Evolutionary conservation across 2,797 vertebrate genomes (phyloP), one percentile per base, ranked within the genome.

Genomic region (Orestias chungarensis): DNA sequence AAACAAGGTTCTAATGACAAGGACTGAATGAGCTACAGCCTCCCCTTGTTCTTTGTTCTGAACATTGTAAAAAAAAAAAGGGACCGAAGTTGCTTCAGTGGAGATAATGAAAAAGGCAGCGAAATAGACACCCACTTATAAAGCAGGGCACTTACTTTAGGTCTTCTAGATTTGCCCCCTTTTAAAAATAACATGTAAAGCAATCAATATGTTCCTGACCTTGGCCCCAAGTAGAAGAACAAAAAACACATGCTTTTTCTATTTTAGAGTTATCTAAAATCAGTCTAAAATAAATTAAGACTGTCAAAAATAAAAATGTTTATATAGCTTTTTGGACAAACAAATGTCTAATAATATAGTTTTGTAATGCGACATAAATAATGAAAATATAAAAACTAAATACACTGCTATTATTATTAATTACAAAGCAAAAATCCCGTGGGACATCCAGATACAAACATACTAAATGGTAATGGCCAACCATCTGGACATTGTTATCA

Each of bases 1-100:
- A 77, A 91, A 88, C 79, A 79, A 71, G 79, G 66, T 75, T 33
- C 70, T 74, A 87, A 86, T 86, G 80, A 78, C 66, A 25, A 76
- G 75, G 74, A 84, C 81, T 59, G 57, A 80, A 85, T 75, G 79
- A 76, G 71, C 68, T 68, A 27, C 55, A 15, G 62, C 20, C 31
- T 50, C 73, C 68, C 43, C 50, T 73, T 29, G 35, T 43, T 33
- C 68, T 81, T 33, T 43, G 64, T 67, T 64, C 70, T 54, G 64
- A 42, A 40, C 33, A 4, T 44, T 59, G 20, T 68, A 43, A 23
- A 29, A 10, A 49, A 11, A 38, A 35, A 42, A 64, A 20, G 29
- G 68, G 49, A 64, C 12, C 1, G 17, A 33, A 17, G 6, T 35
- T 68, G 52, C 42, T 33, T 69, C 18, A 50, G 54, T 2, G 3